phyloP scores from a whole-genome alignment of 2,113 vertebrate species.

The Verasper variegatus region DNA sequence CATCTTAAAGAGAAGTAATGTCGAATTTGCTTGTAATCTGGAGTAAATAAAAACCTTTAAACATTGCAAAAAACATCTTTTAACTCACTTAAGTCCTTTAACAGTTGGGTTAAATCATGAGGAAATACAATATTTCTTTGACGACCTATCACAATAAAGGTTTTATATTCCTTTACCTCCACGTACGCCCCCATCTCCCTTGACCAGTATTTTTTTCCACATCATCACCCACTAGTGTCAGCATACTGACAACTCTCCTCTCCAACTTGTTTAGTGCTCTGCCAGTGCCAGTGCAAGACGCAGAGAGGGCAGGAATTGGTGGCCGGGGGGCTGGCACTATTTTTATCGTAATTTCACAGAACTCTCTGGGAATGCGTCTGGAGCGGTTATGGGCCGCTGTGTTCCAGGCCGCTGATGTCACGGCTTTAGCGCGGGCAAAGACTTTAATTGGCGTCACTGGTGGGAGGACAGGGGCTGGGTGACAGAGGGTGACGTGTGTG shows the following conservation, averaged over 20 bases:
- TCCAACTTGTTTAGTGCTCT: slow-evolving; percentile 45
- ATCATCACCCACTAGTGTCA: slow-evolving; percentile 57
- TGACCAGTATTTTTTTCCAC: slow-evolving; percentile 33
- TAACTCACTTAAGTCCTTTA: background rate
- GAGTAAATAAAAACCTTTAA: background rate
- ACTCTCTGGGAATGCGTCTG: slow-evolving; percentile 78
- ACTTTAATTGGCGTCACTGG: slow-evolving; percentile 68
- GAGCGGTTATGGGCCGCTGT: slow-evolving; percentile 39
- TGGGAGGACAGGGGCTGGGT: slow-evolving; percentile 37
- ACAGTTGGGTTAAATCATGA: background rate
- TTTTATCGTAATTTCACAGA: slow-evolving; percentile 92
- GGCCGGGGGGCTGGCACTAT: slow-evolving; percentile 79
- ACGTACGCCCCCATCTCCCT: background rate
- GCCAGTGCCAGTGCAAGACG: slow-evolving; percentile 50
- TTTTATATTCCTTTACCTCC: background rate
- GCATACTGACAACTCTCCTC: slow-evolving; percentile 56
- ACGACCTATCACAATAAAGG: slow-evolving; percentile 3
- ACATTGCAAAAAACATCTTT: background rate
- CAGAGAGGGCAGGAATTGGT: slow-evolving; percentile 52
- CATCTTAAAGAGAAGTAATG: background rate
- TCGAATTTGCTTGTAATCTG: background rate
- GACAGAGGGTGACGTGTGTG: slow-evolving; percentile 26
- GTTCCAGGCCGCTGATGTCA: slow-evolving; percentile 73
- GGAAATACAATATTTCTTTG: background rate
- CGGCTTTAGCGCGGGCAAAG: slow-evolving; percentile 42